Evolutionary conservation across 2,888 invertebrate species (phyloP), one percentile per base, ranked within the genome.

Genomic region (Horisme vitalbata): DNA sequence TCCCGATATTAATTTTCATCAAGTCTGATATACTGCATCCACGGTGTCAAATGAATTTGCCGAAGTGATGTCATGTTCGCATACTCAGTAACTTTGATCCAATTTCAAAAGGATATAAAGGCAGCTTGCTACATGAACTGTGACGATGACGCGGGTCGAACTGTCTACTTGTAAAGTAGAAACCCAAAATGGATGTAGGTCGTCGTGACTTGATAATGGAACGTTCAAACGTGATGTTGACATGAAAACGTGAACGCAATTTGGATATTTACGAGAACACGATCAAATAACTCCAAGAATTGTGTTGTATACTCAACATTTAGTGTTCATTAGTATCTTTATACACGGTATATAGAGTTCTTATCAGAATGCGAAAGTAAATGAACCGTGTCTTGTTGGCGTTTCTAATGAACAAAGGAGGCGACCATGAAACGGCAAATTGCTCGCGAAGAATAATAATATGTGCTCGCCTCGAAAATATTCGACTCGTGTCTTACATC

Each of bases 401-500:
- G 53, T 61, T 39, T 55, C 14, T 39, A 38, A 34, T 39, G 51
- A 65, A 72, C 61, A 73, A 71, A 65, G 61, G 61, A 46, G 46
- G 44, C 34, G 47, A 41, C 48, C 49, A 49, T 57, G 50, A 63
- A 63, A 58, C 51, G 47, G 57, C 59, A 64, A 67, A 68, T 65
- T 58, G 62, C 59, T 61, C 52, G 57, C 63, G 57, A 68, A 65
- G 61, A 73, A 77, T 72, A 73, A 77, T 72, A 72, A 74, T 78
- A 73, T 15, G 51, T 60, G 61, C 57, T 66, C 62, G 59, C 74
- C 71, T 69, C 67, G 56, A 61, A 65, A 63, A 68, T 63, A 66
- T 63, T 62, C 61, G 63, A 61, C 59, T 72, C 65, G 64, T 77
- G 78, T 77, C 77, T 79, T 64, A 69, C 68, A 75, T 78, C 68